phyloP scores from a whole-genome alignment of 2,113 vertebrate species.

The Xiphorhynchus elegans region DNA sequence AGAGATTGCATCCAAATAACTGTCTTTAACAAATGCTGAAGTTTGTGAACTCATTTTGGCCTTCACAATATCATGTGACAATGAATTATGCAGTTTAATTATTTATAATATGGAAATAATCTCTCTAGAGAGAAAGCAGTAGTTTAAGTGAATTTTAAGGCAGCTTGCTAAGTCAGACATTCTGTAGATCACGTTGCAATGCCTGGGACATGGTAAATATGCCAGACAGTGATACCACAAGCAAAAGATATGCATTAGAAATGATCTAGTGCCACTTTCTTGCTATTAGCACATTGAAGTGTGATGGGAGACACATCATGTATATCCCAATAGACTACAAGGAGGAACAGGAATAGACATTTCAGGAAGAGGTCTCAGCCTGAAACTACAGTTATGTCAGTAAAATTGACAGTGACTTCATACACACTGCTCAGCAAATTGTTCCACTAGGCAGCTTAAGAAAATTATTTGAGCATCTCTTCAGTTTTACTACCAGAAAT shows the following conservation, averaged over 20 bases:
- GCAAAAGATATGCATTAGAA: accelerated
- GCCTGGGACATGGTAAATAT: background rate
- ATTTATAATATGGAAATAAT: slow-evolving; percentile 20
- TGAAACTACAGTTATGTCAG: background rate
- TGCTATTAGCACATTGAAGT: background rate
- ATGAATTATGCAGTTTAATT: background rate
- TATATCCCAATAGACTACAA: background rate
- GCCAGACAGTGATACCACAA: background rate
- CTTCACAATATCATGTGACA: background rate
- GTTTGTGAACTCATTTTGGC: background rate
- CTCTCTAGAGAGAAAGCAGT: background rate
- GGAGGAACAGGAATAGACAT: background rate
- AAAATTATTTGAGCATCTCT: background rate
- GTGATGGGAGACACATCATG: background rate
- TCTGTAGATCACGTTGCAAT: background rate
- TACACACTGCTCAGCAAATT: background rate
- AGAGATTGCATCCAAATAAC: background rate
- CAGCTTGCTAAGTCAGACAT: background rate
- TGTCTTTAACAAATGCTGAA: background rate
- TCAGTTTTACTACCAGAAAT: background rate
- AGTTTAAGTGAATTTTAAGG: background rate
- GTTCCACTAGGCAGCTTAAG: background rate
- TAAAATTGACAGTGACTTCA: background rate
- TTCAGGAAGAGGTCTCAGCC: background rate
- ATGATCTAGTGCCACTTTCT: background rate